Evolutionary conservation across 2,113 vertebrate species (phyloP).

Genomic region (Paracanthobrama guichenoti): DNA sequence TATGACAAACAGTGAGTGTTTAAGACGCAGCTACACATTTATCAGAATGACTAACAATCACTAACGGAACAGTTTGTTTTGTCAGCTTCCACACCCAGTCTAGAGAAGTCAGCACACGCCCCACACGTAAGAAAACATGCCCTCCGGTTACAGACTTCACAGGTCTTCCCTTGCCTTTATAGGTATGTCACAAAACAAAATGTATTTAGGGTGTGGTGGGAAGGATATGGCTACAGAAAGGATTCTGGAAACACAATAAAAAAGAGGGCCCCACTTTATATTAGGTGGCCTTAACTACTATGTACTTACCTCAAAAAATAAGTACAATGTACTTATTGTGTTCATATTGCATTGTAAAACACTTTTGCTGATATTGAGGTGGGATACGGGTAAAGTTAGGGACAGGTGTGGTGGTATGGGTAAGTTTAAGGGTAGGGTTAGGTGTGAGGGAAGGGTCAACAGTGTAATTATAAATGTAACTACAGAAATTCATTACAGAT

Average conservation of each 20-base stretch:
- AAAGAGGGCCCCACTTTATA: background rate
- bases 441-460: too few relatives aligned
- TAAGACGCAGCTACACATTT: background rate
- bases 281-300: too few relatives aligned
- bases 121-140: background rate
- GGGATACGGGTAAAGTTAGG: too few relatives aligned
- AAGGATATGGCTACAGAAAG: conserved; percentile 7
- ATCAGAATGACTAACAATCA: conserved; percentile 17
- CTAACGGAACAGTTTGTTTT: background rate
- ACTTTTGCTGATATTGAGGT: too few relatives aligned
- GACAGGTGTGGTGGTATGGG: too few relatives aligned
- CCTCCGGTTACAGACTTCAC: conserved; percentile 39
- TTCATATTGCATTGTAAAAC: too few relatives aligned
- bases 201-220: background rate
- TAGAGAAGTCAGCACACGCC: conserved; percentile 46
- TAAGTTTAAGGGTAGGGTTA: too few relatives aligned
- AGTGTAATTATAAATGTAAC: too few relatives aligned
- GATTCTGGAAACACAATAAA: background rate
- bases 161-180: conserved; percentile 26
- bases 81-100: conserved; percentile 37
- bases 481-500: too few relatives aligned
- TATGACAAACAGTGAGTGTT: conserved; percentile 23
- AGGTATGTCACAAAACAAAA: conserved; percentile 1
- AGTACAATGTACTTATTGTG: too few relatives aligned
- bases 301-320: too few relatives aligned